Base-by-base conservation (phyloP, 1,140 invertebrate genomes). In the Trichoplusia ni region DNA sequence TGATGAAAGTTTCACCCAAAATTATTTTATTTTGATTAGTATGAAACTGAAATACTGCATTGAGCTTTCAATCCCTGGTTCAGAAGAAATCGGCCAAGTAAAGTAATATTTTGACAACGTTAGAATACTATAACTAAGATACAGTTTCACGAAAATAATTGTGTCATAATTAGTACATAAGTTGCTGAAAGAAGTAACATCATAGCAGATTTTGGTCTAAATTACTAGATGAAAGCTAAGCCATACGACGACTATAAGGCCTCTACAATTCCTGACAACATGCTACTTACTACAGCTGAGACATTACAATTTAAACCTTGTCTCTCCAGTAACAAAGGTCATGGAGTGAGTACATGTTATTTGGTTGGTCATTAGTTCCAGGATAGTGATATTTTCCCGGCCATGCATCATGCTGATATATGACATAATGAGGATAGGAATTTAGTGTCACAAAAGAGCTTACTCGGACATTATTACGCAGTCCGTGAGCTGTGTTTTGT, bases 341-440 rank as follows among this genome's bases (percentile, higher is more conserved):
- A 2, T n/a, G 9, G 4, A 5, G n/a, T 1, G 9, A 18, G 47
- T 4, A 33, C 9, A 29, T n/a, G 16, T 21, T 19, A 19, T 6
- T 33, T 51, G 47, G 47, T 21, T 3, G 47, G 47, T 51, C 47
- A 35, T 51, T 51, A 51, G 47, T 51, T 51, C 29, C 47, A 35
- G 47, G 47, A 35, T 51, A 33, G 44, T 51, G 33, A 62, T 51
- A 62, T 62, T 62, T 47, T 23, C 44, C 31, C 33, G 29, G 59
- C 35, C 59, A 62, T 62, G 59, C 46, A 51, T 62, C 59, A 62
- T 33, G 3, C 59, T 62, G 59, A 51, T 62, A 62, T 62, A 62
- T 62, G 59, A 62, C 59, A 29, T 62, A 62, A 62, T 62, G 59
- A 62, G 59, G 44, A 49, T 62, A 62, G 59, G 35, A 62, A 51